phyloP scores from a whole-genome alignment of 2,113 vertebrate species.

The Scomber colias region DNA sequence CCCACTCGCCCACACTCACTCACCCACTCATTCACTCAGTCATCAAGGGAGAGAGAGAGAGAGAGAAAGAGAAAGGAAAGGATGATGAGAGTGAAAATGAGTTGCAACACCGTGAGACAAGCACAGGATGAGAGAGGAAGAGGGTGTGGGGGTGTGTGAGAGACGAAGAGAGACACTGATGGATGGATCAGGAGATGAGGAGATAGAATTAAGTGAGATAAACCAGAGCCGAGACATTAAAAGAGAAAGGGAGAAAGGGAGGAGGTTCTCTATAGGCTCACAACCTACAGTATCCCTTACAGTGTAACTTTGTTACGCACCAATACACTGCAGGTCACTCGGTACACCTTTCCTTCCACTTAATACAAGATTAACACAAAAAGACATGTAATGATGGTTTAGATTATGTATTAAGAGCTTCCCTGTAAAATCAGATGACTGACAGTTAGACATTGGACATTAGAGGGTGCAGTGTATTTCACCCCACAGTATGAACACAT shows the following conservation, averaged over 20 bases:
- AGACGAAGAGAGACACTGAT: slow-evolving; percentile 59
- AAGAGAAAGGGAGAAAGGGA: slow-evolving; percentile 34
- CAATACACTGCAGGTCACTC: slow-evolving; percentile 28
- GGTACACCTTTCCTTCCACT: slow-evolving; percentile 19
- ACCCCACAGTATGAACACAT: no score
- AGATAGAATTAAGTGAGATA: slow-evolving; percentile 74
- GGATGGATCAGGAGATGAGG: slow-evolving; percentile 65
- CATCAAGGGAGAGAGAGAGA: slow-evolving; percentile 41
- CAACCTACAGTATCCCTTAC: slow-evolving; percentile 54
- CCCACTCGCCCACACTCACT: slow-evolving; percentile 57
- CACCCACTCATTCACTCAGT: slow-evolving; percentile 60
- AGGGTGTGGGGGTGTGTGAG: slow-evolving; percentile 16
- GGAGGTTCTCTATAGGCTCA: slow-evolving; percentile 41
- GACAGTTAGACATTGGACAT: neutral
- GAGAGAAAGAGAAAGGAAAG: neutral
- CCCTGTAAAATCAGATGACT: neutral
- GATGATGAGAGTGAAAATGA: slow-evolving; percentile 56
- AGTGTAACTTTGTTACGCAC: slow-evolving; percentile 53
- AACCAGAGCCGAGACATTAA: slow-evolving; percentile 73
- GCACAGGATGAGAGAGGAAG: slow-evolving; percentile 44
- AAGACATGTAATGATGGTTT: neutral
- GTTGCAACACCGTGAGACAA: slow-evolving; percentile 48
- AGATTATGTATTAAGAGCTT: neutral
- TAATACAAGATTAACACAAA: neutral
- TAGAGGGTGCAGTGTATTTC: neutral